Evolutionary conservation across 2,888 invertebrate species (phyloP).

Genomic region (Lamellibrachia satsuma): DNA sequence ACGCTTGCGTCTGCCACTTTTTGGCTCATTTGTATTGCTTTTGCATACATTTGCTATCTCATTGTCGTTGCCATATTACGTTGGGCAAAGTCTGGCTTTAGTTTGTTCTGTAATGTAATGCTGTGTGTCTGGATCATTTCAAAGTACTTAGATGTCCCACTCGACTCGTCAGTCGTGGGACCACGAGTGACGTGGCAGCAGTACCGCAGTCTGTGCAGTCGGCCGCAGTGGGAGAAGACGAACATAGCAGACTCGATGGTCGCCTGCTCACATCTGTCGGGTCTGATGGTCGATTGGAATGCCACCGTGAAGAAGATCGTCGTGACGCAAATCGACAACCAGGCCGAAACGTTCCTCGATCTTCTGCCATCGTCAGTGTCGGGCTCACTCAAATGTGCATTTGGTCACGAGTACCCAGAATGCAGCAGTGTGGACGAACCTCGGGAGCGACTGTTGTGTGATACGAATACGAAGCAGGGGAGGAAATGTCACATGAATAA

Average conservation of each 20-base stretch:
- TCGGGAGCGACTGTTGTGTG: slow-evolving; percentile 45
- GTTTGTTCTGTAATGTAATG: slow-evolving; percentile 30
- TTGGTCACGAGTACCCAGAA: slow-evolving; percentile 50
- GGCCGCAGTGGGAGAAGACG: slow-evolving; percentile 77
- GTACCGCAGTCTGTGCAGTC: slow-evolving; percentile 80
- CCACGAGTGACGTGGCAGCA: slow-evolving; percentile 77
- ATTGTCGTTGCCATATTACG: slow-evolving; percentile 52
- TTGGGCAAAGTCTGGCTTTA: slow-evolving; percentile 40
- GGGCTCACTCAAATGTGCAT: slow-evolving; percentile 56
- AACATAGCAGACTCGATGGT: slow-evolving; percentile 77
- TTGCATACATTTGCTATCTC: slow-evolving; percentile 40
- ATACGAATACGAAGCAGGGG: slow-evolving; percentile 49
- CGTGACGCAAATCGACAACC: slow-evolving; percentile 54
- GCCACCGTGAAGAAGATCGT: slow-evolving; percentile 73
- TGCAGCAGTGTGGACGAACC: slow-evolving; percentile 26
- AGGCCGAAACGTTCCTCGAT: slow-evolving; percentile 53
- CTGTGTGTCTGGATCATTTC: slow-evolving; percentile 49
- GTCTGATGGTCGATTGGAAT: slow-evolving; percentile 70
- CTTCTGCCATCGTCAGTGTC: slow-evolving; percentile 54
- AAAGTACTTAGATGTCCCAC: slow-evolving; percentile 64
- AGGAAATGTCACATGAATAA: slow-evolving; percentile 53
- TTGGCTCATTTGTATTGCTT: slow-evolving; percentile 50
- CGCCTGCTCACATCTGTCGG: slow-evolving; percentile 78
- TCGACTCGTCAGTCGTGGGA: slow-evolving; percentile 40
- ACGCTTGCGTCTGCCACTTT: slow-evolving; percentile 54